Percentiles rank a stretch among this genome's conserved stretches.
Conservation (phyloP, 2,113 vertebrate genomes). For the Edolisoma coerulescens region DNA sequence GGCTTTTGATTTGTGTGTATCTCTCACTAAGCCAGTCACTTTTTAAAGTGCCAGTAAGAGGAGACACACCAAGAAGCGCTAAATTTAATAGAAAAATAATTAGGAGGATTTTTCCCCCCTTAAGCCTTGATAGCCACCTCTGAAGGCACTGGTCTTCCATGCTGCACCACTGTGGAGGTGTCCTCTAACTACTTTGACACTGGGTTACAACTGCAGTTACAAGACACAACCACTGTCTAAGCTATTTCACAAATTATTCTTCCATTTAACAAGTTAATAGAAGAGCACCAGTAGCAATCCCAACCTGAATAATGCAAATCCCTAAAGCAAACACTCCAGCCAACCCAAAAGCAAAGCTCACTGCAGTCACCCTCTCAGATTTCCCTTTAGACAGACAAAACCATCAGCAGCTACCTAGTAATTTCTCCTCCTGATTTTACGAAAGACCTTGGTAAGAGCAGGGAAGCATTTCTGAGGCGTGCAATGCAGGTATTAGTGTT, state of each 20-base stretch:
- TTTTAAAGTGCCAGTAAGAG: not conserved
- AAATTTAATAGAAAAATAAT: not conserved
- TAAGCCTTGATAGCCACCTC: not conserved
- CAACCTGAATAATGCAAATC: not conserved
- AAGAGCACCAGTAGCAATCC: not conserved
- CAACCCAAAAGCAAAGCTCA: not conserved
- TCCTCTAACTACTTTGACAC: not conserved
- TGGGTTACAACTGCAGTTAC: not conserved
- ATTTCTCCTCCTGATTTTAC: not conserved
- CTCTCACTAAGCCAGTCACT: not conserved
- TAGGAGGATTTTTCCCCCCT: not conserved
- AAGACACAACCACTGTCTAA: not conserved
- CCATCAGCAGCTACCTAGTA: not conserved
- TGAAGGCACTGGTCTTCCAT: not conserved
- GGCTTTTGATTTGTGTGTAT: not conserved
- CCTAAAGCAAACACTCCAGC: not conserved
- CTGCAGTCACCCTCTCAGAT: not conserved
- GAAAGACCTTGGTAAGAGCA: not conserved
- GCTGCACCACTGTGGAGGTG: not conserved
- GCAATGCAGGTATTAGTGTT: not conserved
- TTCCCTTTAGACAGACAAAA: not conserved
- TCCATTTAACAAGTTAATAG: not conserved
- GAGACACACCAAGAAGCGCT: not conserved
- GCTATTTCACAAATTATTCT: not conserved
- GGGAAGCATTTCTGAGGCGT: not conserved